Base-by-base conservation (phyloP, 1,140 invertebrate species). In the Apis florea region DNA sequence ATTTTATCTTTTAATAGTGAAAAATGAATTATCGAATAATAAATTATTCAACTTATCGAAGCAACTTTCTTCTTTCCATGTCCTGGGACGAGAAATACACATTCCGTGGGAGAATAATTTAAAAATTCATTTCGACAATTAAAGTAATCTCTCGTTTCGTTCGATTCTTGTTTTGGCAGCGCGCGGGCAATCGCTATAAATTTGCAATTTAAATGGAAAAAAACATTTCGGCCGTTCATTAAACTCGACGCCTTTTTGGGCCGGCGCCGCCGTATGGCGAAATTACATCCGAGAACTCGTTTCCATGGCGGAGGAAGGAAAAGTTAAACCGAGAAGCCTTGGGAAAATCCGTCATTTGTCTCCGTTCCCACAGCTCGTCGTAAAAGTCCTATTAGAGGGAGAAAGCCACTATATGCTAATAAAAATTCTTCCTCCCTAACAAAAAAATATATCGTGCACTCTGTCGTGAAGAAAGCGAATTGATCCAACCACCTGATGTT, bases 201-300 rank as follows among this genome's bases (percentile, higher is more conserved):
- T 68, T 68, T 51, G 6, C 47, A 68, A 68, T 68, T 68, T 68
- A 68, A 68, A 68, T 24, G 21, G n/a, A 51, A n/a, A 68, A 51
- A 12, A n/a, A 3, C 4, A 40, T 17, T 54, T 54, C 17, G 4
- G 2, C 4, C 40, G n/a, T 51, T 68, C 66, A 5, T 68, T 68
- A 68, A 68, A 68, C 24, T 5, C 13, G n/a, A n/a, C 47, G 66
- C n/a, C 17, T 68, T 68, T 49, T 17, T n/a, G 40, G 12, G 0
- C 8, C 8, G 66, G 47, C 10, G 47, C 21, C 40, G 3, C 19
- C 21, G 6, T 69, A 51, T 51, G 31, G 49, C 31, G 54, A 71
- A 66, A 64, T 58, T 69, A 73, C 40, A 73, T 8, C 13, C 11
- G 47, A 31, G 31, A 63, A n/a, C 24, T 49, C 72, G 53, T 68